Evolutionary conservation across 23 tunicate genomes (phyloP), one percentile per base, ranked within the genome.

Genomic region (Corella eumyota): DNA sequence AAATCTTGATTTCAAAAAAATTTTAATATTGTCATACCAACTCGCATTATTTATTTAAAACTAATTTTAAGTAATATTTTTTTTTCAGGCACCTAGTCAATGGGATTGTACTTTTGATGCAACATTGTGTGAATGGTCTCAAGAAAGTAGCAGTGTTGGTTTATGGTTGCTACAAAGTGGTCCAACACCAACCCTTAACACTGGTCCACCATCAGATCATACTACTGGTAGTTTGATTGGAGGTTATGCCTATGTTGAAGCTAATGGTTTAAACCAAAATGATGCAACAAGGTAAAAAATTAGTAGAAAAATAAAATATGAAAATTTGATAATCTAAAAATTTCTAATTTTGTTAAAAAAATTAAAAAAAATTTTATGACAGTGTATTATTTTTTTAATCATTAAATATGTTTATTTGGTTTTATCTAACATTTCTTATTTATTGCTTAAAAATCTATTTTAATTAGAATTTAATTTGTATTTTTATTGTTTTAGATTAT

Each of bases 151-250:
- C 13, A 26, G 25, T 6, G 50, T 27, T 6, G 54, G 34, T 26
- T 17, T 40, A 20, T 88, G 85, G 85, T 24, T 59, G 36, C 34
- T 73, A 1, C 45, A 56, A 19, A 69, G 61, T 29, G 88, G 88
- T 6, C 36, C 79, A 31, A 88, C 96, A 2, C 79, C 69, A 2
- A 78, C 96, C 5, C 36, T 61, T 0, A 30, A 67, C 30, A 88
- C 96, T 32, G 96, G 96, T 3, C 96, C 96, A 23, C 88, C 90
- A 25, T 54, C 88, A 4, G 96, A 88, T 35, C 96, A 88, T 62
- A 79, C 88, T 7, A 33, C 73, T 22, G 27, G 13, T 13, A 60
- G 74, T 28, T 70, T 40, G 45, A 33, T 30, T 22, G 96, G 96
- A 46, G 57, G 61, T 62, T 88, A 88, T 59, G 28, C 56, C 21